These are phyloP conservation scores for Sebastes goodei DNA, from an alignment of 2,797 vertebrate genomes.

Conservation along the genomic window DNA sequence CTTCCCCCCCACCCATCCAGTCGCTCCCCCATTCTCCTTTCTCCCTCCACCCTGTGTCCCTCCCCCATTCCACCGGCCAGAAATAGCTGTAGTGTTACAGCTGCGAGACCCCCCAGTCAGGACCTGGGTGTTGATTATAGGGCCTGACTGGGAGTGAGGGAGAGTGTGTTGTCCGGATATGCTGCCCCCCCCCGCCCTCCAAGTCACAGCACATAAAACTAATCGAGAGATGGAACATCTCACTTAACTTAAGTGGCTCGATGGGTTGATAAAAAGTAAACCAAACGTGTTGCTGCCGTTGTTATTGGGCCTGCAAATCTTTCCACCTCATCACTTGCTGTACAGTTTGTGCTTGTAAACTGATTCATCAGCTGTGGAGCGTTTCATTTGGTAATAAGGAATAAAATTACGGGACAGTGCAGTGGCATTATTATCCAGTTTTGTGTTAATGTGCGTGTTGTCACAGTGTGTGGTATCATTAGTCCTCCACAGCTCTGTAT, in stretches of 20 bases:
- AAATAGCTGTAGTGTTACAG: conserved; percentile 74
- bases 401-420: neutral
- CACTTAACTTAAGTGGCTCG: conserved; percentile 35
- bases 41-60: conserved; percentile 46
- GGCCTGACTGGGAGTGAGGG: conserved; percentile 28
- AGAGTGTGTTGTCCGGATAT: conserved; percentile 47
- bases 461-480: conserved; percentile 55
- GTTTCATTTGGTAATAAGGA: conserved; percentile 10
- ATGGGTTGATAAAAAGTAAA: conserved; percentile 49
- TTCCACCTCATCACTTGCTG: neutral
- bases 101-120: conserved; percentile 75
- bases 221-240: conserved; percentile 50
- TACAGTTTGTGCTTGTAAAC: conserved; percentile 1
- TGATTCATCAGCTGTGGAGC: neutral
- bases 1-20: neutral
- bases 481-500: conserved; percentile 38
- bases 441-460: conserved; percentile 30
- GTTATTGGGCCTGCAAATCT: conserved; percentile 1
- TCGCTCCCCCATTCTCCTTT: conserved; percentile 51
- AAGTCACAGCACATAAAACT: conserved; percentile 64
- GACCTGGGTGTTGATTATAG: conserved; percentile 56
- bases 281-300: neutral
- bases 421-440: neutral
- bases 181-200: neutral
- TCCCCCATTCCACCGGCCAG: conserved; percentile 72